Evolutionary conservation across 1,140 invertebrate genomes (phyloP), one percentile per base, ranked within the genome.

Genomic region (Hycleus phaleratus): DNA sequence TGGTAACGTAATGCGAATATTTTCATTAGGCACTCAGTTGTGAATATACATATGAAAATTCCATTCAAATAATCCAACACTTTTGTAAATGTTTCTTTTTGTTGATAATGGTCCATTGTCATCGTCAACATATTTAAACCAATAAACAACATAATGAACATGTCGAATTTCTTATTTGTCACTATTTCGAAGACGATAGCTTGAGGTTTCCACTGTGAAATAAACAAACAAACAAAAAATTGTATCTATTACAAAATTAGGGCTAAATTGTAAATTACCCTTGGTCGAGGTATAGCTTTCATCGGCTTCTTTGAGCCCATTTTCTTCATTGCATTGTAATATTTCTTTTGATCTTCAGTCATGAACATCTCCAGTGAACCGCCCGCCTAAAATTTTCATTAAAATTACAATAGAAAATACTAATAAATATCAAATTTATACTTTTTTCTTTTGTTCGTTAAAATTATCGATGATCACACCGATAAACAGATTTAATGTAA

Each of bases 341-440:
- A 98, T 79, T 98, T 98, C 83, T 98, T 98, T 78, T 98, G 96
- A 79, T 98, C 95, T 77, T 98, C 95, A 63, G 95, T 98, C 95
- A 98, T 98, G 81, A 98, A 98, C 93, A 98, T 95, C 77, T 98
- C 95, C 46, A 98, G 81, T 62, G 95, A 97, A 64, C 95, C 95
- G 71, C 96, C 96, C 69, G 92, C 91, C 75, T 75, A 81, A 70
- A 67, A 32, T 10, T 39, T 48, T 25, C 12, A 40, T 55, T 55
- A 38, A 40, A 5, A 49, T 38, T 39, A 39, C 40, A 44, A 25
- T 44, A 43, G 24, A 12, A 53, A 24, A 54, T 6, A 54, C 2
- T 7, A 1, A 54, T 55, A 38, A 43, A 40, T 46, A 44, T 10
- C 24, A 50, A 48, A 65, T 75, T 77, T 77, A 78, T 76, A 84